These are phyloP conservation scores for Scytalopus superciliaris DNA, from an alignment of 2,113 vertebrate species.

Conservation along the genomic window DNA sequence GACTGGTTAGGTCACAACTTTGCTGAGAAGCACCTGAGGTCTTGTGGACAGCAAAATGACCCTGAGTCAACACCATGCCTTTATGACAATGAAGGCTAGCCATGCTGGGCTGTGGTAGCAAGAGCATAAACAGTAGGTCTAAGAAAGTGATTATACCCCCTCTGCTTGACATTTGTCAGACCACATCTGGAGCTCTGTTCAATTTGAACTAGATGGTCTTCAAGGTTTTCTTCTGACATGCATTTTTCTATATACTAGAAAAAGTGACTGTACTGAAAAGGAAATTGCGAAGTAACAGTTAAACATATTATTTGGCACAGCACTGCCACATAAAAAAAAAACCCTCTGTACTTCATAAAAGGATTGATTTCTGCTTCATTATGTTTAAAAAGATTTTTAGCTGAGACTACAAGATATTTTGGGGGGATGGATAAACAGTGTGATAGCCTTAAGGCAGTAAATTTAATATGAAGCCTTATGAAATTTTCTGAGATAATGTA, in stretches of 20 bases:
- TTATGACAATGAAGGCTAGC: not conserved
- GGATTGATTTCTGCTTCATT: not conserved
- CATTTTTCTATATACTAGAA: too few species aligned
- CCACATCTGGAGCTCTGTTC: not conserved
- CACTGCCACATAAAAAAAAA: too few species aligned
- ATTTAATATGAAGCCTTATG: not conserved
- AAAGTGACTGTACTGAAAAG: not conserved
- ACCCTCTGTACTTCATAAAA: not conserved
- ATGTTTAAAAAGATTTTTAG: not conserved
- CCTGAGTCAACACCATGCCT: not conserved
- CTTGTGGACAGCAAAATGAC: not conserved
- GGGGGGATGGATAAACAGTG: not conserved
- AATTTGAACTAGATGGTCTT: not conserved
- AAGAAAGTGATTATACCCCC: not conserved
- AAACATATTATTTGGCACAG: not conserved
- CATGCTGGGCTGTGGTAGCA: fast-evolving
- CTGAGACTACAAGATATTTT: not conserved
- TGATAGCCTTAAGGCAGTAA: not conserved
- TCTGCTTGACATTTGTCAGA: not conserved
- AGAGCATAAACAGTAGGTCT: not conserved
- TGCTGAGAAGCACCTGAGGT: not conserved
- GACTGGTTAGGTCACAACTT: not conserved
- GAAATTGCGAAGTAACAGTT: not conserved
- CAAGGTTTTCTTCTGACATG: not conserved
- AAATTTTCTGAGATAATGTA: not conserved